Conservation (phyloP, 2,888 invertebrate genomes). For the Zootermopsis nevadensis region DNA sequence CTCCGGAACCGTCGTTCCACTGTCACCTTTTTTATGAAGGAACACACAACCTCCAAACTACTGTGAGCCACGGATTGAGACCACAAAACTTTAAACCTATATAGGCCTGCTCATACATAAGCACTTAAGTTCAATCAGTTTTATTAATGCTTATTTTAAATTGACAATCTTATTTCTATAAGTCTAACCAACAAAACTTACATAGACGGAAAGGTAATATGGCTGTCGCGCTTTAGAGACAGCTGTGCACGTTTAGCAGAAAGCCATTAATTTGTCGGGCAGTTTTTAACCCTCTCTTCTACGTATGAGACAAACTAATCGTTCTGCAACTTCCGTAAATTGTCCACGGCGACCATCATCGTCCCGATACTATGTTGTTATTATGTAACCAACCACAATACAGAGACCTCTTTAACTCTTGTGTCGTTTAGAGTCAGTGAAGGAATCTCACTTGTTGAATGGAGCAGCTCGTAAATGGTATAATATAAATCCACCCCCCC, state of each 20-base stretch:
- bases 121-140: no score
- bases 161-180: no score
- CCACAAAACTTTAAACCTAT: no score
- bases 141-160: no score
- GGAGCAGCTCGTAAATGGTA: not conserved
- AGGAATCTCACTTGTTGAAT: not conserved
- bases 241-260: not conserved
- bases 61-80: no score
- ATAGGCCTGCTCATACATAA: no score
- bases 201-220: no score
- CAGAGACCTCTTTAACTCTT: not conserved
- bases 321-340: not conserved
- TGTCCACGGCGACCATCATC: not conserved
- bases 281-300: not conserved
- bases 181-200: no score
- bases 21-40: no score
- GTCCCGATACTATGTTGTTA: not conserved
- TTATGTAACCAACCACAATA: not conserved
- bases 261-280: not conserved
- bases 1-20: no score
- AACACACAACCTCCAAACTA: no score
- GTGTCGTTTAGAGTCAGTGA: not conserved
- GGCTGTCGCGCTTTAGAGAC: not conserved
- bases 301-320: not conserved
- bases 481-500: not conserved